Percentiles rank a stretch among this genome's conserved stretches.
Evolutionary conservation across 92 coral and sea anemone species (phyloP).

Genomic region (Porites lobata): DNA sequence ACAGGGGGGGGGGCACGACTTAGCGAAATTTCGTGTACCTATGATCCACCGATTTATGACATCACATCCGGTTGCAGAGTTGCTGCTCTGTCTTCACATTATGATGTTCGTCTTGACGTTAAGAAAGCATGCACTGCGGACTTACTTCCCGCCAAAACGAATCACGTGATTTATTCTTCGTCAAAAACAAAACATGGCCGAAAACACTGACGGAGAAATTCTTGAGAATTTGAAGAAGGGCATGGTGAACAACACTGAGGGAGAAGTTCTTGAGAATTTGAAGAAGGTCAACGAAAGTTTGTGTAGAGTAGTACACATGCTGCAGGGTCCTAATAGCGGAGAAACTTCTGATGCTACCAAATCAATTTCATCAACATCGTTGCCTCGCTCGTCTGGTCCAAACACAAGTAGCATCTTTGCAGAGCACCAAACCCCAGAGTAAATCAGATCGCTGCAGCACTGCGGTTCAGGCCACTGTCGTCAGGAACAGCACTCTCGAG

Average conservation of each 20-base stretch:
- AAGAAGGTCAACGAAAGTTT: conserved; percentile 21
- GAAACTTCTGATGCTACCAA: conserved; percentile 9
- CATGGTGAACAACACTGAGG: conserved; percentile 9
- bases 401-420: conserved; percentile 18
- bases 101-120: conserved; percentile 18
- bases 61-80: too few species aligned
- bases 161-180: not conserved
- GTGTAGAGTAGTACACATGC: conserved; percentile 21
- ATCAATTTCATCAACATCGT: conserved; percentile 14
- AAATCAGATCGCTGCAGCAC: conserved; percentile 30
- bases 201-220: not conserved
- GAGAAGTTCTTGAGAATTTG: conserved; percentile 24
- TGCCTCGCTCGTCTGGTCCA: conserved; percentile 14
- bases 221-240: not conserved
- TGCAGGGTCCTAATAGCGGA: conserved; percentile 23
- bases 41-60: too few species aligned
- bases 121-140: conserved; percentile 19
- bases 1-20: too few species aligned
- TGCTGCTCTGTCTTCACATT: too few species aligned
- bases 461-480: conserved; percentile 24
- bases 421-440: not conserved
- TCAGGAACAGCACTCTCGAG: conserved; percentile 10
- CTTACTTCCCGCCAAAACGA: conserved; percentile 26
- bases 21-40: too few species aligned
- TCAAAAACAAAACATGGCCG: not conserved